Percentiles rank a stretch among this genome's conserved stretches.
These are phyloP conservation scores for Spondyliosoma cantharus DNA, from an alignment of 2,797 vertebrate genomes.

Conservation along the genomic window DNA sequence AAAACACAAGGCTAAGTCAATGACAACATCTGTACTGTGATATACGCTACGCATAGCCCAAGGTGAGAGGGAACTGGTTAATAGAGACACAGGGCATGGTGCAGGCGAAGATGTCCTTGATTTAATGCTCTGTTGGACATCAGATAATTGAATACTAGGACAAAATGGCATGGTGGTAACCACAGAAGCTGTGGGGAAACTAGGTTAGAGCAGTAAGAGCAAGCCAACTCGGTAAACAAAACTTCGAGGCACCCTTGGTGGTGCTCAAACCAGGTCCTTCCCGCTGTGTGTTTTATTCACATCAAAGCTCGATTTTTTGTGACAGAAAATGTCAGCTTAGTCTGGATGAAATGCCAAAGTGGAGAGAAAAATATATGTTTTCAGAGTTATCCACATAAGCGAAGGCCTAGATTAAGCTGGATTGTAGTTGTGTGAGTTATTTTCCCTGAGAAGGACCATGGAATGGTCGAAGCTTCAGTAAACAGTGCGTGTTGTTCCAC, in stretches of 20 bases:
- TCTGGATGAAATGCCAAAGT: background rate
- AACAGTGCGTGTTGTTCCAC: conserved; percentile 33
- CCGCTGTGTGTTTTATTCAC: background rate
- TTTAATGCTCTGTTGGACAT: background rate
- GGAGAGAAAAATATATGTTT: background rate
- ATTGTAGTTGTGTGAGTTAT: conserved; percentile 4
- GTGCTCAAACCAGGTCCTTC: background rate
- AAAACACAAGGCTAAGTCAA: background rate
- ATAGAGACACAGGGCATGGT: background rate
- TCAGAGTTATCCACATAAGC: background rate
- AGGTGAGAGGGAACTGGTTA: background rate
- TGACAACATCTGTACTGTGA: background rate
- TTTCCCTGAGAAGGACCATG: background rate
- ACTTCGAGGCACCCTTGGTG: background rate
- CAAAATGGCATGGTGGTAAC: background rate
- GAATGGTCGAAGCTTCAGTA: conserved; percentile 39
- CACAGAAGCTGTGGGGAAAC: background rate
- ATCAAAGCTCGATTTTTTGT: background rate
- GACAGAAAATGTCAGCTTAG: background rate
- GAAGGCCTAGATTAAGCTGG: background rate
- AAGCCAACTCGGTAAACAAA: background rate
- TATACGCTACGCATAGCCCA: background rate
- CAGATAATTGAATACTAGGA: background rate
- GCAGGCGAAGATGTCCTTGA: background rate
- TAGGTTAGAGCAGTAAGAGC: background rate